These are phyloP conservation scores for Micromussa lordhowensis DNA, from an alignment of 92 coral and sea anemone species.

Conservation along the genomic window DNA sequence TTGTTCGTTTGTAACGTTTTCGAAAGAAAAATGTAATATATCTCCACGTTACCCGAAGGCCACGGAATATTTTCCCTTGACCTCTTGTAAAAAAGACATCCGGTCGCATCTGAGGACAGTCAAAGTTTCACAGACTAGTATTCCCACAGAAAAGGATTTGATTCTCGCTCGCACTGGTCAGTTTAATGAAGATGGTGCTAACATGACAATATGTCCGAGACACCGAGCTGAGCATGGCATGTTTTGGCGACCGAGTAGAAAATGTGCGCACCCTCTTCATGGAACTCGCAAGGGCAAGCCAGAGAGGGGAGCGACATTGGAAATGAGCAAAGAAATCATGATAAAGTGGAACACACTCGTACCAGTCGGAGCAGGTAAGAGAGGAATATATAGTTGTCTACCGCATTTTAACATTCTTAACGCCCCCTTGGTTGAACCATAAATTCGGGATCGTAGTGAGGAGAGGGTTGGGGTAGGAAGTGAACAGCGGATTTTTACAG, in stretches of 20 bases:
- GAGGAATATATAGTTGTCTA: too few relatives aligned
- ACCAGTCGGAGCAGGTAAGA: too few relatives aligned
- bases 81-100: slow-evolving; percentile 38
- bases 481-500: too few relatives aligned
- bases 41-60: slow-evolving; percentile 8
- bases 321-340: slow-evolving; percentile 10
- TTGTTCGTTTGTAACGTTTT: slow-evolving; percentile 20
- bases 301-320: slow-evolving; percentile 1
- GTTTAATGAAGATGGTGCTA: slow-evolving; percentile 24
- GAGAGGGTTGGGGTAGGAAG: too few relatives aligned
- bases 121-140: slow-evolving; percentile 25
- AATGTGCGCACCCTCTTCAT: slow-evolving; percentile 1
- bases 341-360: not conserved
- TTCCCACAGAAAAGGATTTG: slow-evolving; percentile 20
- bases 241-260: slow-evolving; percentile 12
- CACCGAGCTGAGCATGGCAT: slow-evolving; percentile 24
- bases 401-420: too few relatives aligned
- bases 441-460: too few relatives aligned
- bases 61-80: slow-evolving; percentile 25
- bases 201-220: slow-evolving; percentile 33
- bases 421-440: too few relatives aligned
- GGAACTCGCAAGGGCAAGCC: not conserved
- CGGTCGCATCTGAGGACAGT: slow-evolving; percentile 15
- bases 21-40: not conserved
- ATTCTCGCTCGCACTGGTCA: slow-evolving; percentile 38